Percentiles rank a stretch among this genome's conserved stretches.
Conservation (phyloP, 2,888 invertebrate species). For the Phlogophora meticulosa region DNA sequence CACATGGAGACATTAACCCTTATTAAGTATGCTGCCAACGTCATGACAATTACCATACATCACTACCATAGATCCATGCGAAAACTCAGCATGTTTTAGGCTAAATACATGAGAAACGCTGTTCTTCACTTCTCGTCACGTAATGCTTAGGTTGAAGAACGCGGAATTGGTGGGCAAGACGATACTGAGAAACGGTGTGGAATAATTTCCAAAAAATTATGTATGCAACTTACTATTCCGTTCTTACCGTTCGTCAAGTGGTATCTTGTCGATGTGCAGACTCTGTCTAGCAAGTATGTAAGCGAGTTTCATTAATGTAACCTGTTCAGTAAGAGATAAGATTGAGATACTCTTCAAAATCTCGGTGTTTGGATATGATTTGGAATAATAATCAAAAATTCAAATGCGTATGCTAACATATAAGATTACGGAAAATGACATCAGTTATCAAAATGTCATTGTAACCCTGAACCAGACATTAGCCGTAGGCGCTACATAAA, state of each 20-base stretch:
- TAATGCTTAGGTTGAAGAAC: conserved; percentile 76
- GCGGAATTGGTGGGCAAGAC: conserved; percentile 70
- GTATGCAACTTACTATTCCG: conserved; percentile 57
- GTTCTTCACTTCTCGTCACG: conserved; percentile 76
- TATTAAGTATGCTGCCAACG: conserved; percentile 69
- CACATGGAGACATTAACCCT: conserved; percentile 59
- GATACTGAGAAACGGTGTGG: conserved; percentile 62
- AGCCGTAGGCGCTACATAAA: conserved; percentile 30
- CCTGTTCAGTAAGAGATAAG: conserved; percentile 33
- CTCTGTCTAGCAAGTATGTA: conserved; percentile 38
- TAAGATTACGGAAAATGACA: conserved; percentile 47
- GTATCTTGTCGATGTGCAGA: conserved; percentile 39
- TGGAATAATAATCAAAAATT: background rate
- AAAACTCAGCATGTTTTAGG: conserved; percentile 71
- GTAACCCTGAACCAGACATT: conserved; percentile 48
- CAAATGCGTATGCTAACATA: conserved; percentile 12
- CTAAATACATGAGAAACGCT: conserved; percentile 70
- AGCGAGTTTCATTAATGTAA: conserved; percentile 32
- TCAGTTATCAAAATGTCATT: conserved; percentile 54
- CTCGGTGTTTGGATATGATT: background rate
- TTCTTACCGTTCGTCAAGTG: conserved; percentile 55
- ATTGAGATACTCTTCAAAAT: conserved; percentile 1
- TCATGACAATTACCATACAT: conserved; percentile 77
- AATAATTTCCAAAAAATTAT: conserved; percentile 68
- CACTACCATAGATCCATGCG: conserved; percentile 70